These are phyloP conservation scores for Branchinecta sandiegonensis DNA, from an alignment of 2,888 invertebrate genomes.

Conservation along the genomic window DNA sequence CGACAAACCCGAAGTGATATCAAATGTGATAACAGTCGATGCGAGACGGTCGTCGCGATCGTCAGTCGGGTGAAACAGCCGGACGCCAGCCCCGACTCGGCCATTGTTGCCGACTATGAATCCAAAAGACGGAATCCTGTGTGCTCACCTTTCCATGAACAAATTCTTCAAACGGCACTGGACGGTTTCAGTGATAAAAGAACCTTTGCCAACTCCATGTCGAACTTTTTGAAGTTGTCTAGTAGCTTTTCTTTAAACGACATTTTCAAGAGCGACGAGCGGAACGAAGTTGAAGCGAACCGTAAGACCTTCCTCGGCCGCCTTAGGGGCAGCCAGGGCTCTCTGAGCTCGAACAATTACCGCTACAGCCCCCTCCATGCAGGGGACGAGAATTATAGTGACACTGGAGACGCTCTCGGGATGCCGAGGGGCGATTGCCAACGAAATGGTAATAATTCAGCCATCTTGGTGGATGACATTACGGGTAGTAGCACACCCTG, in stretches of 20 bases:
- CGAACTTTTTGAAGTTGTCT: slow-evolving; percentile 14
- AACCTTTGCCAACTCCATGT: background rate
- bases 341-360: background rate
- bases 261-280: slow-evolving; percentile 20
- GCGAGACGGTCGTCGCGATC: slow-evolving; percentile 1
- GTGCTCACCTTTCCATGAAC: slow-evolving; percentile 21
- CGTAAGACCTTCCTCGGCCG: background rate
- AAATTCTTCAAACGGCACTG: background rate
- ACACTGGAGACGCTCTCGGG: background rate
- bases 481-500: slow-evolving; percentile 12
- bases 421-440: background rate
- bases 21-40: background rate
- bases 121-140: slow-evolving; percentile 18
- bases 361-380: background rate
- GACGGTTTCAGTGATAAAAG: slow-evolving; percentile 9
- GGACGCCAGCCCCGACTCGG: slow-evolving; percentile 31
- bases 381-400: slow-evolving; percentile 15
- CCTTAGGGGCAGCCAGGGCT: slow-evolving; percentile 8
- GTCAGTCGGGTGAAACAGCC: background rate
- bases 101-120: slow-evolving; percentile 27
- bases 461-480: background rate
- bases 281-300: slow-evolving; percentile 16
- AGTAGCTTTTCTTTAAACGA: slow-evolving; percentile 20
- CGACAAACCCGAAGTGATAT: slow-evolving; percentile 18
- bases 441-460: background rate